Conservation (phyloP, 2,113 vertebrate genomes). For the Heterocephalus glaber region DNA sequence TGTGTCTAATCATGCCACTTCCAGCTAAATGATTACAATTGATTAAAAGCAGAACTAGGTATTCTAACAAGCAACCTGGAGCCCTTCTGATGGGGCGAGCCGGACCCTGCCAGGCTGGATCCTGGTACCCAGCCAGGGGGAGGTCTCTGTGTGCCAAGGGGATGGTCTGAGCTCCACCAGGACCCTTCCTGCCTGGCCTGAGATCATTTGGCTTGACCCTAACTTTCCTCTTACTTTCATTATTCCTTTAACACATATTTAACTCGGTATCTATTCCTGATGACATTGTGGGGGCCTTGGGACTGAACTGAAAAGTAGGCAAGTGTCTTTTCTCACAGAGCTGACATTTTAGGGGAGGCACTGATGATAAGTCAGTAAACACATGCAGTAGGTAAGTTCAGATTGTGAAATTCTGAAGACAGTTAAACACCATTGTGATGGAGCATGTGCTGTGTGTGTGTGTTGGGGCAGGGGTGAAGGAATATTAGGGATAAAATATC, state of each 20-base stretch:
- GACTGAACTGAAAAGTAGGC: not conserved
- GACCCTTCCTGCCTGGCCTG: not conserved
- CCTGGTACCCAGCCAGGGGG: constrained; percentile 78
- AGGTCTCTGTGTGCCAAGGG: not conserved
- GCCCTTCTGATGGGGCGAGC: constrained; percentile 78
- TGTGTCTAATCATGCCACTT: constrained; percentile 84
- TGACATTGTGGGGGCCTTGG: fast-evolving
- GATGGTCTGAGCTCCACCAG: not conserved
- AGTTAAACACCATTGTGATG: no score
- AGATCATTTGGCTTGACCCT: not conserved
- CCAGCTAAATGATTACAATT: constrained; percentile 86
- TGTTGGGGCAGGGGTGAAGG: not conserved
- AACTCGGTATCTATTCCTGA: fast-evolving
- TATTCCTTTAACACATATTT: not conserved
- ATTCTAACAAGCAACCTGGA: constrained; percentile 82
- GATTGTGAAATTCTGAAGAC: not conserved
- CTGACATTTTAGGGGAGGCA: not conserved
- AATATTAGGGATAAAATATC: not conserved
- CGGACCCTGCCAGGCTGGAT: constrained; percentile 75
- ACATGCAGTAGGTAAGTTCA: not conserved
- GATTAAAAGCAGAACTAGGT: constrained; percentile 83
- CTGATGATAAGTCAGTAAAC: not conserved
- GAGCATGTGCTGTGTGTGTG: not conserved
- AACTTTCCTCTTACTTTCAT: not conserved
- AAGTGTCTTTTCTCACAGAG: not conserved